These are phyloP conservation scores for Drosophila athabasca DNA, from an alignment of 1,140 invertebrate species.

Conservation along the genomic window DNA sequence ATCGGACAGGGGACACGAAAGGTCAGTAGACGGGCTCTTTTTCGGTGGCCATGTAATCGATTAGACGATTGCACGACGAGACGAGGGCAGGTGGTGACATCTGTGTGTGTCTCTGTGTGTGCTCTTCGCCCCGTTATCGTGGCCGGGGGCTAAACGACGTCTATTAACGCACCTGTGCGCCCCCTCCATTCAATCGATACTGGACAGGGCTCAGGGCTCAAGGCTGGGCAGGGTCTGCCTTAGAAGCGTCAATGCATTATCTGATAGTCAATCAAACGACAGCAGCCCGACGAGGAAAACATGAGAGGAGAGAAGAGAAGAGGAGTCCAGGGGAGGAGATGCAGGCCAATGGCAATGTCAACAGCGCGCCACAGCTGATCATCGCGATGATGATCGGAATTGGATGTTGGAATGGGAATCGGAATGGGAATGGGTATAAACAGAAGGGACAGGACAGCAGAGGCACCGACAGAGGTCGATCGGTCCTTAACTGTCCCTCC, in stretches of 20 bases:
- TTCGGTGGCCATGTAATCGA: constrained; percentile 43
- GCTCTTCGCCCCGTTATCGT: too few relatives aligned
- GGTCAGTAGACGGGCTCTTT: constrained; percentile 6
- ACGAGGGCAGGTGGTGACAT: constrained; percentile 46
- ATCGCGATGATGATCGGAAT: constrained; percentile 16
- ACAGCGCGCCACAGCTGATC: constrained; percentile 23
- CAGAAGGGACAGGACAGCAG: constrained; percentile 18
- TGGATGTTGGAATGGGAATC: neutral
- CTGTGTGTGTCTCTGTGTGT: constrained; percentile 8
- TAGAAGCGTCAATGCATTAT: constrained; percentile 66
- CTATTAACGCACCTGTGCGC: constrained; percentile 63
- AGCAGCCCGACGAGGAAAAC: constrained; percentile 33
- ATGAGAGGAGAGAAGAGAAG: neutral
- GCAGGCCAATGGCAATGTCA: constrained; percentile 17
- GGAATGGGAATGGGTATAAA: neutral
- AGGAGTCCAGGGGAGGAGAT: neutral
- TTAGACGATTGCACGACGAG: constrained; percentile 21
- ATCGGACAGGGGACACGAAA: too few relatives aligned
- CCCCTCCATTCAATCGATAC: neutral
- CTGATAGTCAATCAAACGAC: constrained; percentile 62
- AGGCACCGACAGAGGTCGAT: constrained; percentile 7
- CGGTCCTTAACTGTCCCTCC: too few relatives aligned
- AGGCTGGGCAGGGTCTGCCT: constrained; percentile 33
- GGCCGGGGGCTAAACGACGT: constrained; percentile 30
- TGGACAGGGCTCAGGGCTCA: neutral